These are phyloP conservation scores for Muntiacus reevesi DNA, from an alignment of 2,113 vertebrate species.

Conservation along the genomic window DNA sequence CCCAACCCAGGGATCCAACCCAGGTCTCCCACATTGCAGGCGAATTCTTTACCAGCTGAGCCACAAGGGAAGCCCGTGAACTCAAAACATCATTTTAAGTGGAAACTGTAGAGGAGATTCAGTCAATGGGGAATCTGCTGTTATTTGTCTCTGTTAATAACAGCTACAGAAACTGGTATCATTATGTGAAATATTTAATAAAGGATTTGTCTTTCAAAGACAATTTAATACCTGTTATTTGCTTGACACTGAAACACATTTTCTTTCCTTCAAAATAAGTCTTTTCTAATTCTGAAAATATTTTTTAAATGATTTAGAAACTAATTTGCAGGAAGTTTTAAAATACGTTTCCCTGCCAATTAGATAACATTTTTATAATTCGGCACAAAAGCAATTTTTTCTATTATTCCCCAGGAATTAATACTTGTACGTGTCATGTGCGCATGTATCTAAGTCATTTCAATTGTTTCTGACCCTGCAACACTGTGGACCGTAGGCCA, in stretches of 20 bases:
- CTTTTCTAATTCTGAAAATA: background rate
- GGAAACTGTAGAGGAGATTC: background rate
- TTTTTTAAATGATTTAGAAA: background rate
- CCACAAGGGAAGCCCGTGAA: background rate
- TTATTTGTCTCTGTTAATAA: background rate
- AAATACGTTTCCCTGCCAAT: background rate
- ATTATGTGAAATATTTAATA: background rate
- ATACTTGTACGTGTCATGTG: background rate
- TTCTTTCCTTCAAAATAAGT: background rate
- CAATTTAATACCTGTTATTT: background rate
- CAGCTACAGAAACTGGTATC: background rate
- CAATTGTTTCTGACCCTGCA: background rate
- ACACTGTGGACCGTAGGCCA: rapidly evolving
- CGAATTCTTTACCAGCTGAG: background rate
- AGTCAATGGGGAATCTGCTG: background rate
- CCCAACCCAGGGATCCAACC: background rate
- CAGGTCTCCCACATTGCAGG: background rate
- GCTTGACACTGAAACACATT: background rate
- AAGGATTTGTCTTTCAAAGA: background rate
- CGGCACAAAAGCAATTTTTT: background rate
- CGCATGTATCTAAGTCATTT: background rate
- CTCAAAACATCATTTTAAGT: slow-evolving; percentile 15
- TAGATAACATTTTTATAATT: background rate
- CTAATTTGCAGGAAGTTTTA: background rate
- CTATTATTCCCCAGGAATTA: background rate